These are phyloP conservation scores for Operophtera brumata DNA, from an alignment of 2,888 invertebrate genomes.

Conservation along the genomic window DNA sequence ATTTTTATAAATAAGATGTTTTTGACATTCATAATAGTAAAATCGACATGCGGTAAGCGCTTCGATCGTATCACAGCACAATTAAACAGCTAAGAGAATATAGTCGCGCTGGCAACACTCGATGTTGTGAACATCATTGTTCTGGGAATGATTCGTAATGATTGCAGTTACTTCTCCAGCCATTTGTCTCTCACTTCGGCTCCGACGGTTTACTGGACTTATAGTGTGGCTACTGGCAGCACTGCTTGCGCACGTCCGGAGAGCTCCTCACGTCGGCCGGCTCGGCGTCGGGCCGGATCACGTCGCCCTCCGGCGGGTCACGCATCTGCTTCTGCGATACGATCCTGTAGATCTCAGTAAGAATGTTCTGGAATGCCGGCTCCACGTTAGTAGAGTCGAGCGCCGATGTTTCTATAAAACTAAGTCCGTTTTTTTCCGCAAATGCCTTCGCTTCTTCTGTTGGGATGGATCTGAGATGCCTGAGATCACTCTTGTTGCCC, in stretches of 20 bases:
- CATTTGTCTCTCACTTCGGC: conserved; percentile 58
- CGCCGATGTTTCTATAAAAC: conserved; percentile 99
- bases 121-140: conserved; percentile 58
- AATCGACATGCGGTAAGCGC: conserved; percentile 18
- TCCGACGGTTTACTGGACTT: conserved; percentile 64
- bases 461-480: conserved; percentile 97
- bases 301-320: conserved; percentile 96
- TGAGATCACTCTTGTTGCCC: conserved; percentile 98
- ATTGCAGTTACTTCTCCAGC: conserved; percentile 63
- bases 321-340: conserved; percentile 99
- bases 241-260: conserved; percentile 94
- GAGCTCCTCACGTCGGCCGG: conserved; percentile 94
- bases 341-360: conserved; percentile 99
- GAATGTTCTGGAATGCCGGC: conserved; percentile 99
- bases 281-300: conserved; percentile 94
- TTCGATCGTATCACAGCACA: conserved; percentile 32
- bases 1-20: conserved; percentile 11
- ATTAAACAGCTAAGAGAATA: conserved; percentile 33
- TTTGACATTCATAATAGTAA: conserved; percentile 5
- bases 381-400: conserved; percentile 99
- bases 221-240: conserved; percentile 80
- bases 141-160: conserved; percentile 74
- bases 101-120: conserved; percentile 55
- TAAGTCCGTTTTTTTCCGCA: conserved; percentile 97
- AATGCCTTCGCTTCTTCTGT: conserved; percentile 99